phyloP scores from a whole-genome alignment of 2,888 invertebrate species.

The Mythimna lalbum region DNA sequence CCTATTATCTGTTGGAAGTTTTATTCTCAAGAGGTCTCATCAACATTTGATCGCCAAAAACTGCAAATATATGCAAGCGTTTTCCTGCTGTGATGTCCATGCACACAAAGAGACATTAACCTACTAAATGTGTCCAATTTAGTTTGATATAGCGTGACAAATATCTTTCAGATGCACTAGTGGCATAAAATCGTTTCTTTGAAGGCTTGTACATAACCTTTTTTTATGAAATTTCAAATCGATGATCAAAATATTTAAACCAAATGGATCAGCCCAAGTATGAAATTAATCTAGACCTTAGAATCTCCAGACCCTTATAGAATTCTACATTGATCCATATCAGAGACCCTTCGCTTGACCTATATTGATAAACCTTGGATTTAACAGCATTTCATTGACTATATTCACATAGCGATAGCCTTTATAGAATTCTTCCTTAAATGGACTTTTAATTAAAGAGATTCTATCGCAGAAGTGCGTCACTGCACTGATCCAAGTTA shows the following conservation, averaged over 20 bases:
- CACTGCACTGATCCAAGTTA: constrained; percentile 48
- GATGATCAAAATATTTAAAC: not conserved
- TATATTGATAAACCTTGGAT: constrained; percentile 30
- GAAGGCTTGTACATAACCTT: not conserved
- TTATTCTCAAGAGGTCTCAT: constrained; percentile 15
- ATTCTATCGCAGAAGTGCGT: constrained; percentile 50
- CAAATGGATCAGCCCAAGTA: too few relatives aligned
- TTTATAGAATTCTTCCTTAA: constrained; percentile 24
- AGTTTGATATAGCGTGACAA: constrained; percentile 18
- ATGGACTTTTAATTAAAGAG: constrained; percentile 46
- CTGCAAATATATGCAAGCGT: constrained; percentile 32
- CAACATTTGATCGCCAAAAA: constrained; percentile 24
- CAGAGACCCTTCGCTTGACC: constrained; percentile 21
- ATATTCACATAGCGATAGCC: constrained; percentile 22
- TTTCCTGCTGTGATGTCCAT: constrained; percentile 19
- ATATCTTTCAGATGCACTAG: constrained; percentile 22
- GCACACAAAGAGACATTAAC: constrained; percentile 20
- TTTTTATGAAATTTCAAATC: not conserved
- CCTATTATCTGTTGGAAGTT: constrained; percentile 7
- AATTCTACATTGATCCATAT: not conserved
- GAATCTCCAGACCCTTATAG: not conserved
- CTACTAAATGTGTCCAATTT: constrained; percentile 19
- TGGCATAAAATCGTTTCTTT: not conserved
- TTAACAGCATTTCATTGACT: constrained; percentile 15
- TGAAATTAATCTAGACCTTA: not conserved